Evolutionary conservation across 1,140 invertebrate species (phyloP).

Genomic region (Spodoptera frugiperda): DNA sequence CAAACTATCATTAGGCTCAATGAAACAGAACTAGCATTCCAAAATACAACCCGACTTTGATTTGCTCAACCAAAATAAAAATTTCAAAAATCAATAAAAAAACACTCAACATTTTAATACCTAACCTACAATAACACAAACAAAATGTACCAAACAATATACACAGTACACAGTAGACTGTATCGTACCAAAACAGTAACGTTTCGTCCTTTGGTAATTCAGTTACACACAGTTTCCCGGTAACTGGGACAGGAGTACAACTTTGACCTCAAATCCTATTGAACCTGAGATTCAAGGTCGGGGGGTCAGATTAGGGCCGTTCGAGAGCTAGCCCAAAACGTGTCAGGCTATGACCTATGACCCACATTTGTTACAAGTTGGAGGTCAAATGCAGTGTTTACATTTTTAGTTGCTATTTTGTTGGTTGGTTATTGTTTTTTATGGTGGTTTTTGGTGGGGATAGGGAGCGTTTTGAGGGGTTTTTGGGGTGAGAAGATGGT

Average conservation of each 20-base stretch:
- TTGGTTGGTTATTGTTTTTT: neutral
- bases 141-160: neutral
- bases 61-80: no score
- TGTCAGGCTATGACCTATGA: slow-evolving; percentile 63
- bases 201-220: slow-evolving; percentile 26
- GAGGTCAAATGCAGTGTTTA: slow-evolving; percentile 51
- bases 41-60: no score
- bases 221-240: slow-evolving; percentile 1
- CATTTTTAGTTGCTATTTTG: neutral
- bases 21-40: no score
- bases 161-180: no score
- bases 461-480: no score
- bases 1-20: no score
- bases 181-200: neutral
- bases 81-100: neutral
- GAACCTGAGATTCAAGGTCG: slow-evolving; percentile 66
- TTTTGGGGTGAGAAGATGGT: no score
- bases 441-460: no score
- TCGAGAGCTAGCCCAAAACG: slow-evolving; percentile 73
- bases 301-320: slow-evolving; percentile 72
- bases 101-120: slow-evolving; percentile 20
- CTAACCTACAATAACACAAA: no score
- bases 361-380: slow-evolving; percentile 69
- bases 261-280: slow-evolving; percentile 62
- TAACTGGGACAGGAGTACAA: slow-evolving; percentile 60